These are phyloP conservation scores for Calyptommatus sinebrachiatus DNA, from an alignment of 2,113 vertebrate genomes.

Conservation along the genomic window DNA sequence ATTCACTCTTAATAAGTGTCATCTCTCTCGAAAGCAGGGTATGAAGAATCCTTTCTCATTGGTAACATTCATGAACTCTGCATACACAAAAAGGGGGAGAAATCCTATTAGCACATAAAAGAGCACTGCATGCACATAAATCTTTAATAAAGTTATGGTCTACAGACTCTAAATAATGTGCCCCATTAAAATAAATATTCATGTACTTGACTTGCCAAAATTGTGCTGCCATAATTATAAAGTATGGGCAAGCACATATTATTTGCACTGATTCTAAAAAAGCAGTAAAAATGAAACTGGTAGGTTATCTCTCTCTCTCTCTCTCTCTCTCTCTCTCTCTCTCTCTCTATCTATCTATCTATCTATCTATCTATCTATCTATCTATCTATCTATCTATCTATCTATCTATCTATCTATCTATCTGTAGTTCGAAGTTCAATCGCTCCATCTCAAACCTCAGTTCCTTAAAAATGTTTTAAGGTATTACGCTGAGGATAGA, in stretches of 20 bases:
- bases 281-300: constrained; percentile 39
- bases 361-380: background rate
- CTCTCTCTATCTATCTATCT: background rate
- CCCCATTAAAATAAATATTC: constrained; percentile 45
- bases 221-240: constrained; percentile 38
- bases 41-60: background rate
- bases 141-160: constrained; percentile 15
- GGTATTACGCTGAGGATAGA: constrained; percentile 57
- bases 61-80: constrained; percentile 12
- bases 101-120: constrained; percentile 8
- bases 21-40: rapidly evolving
- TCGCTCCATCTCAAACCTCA: constrained; percentile 40
- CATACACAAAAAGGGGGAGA: background rate
- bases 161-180: constrained; percentile 37
- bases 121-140: constrained; percentile 29
- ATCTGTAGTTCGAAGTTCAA: constrained; percentile 30
- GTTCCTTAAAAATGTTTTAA: constrained; percentile 31
- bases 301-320: too few relatives aligned
- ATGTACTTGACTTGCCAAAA: constrained; percentile 17
- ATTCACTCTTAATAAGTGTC: background rate
- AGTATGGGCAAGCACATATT: constrained; percentile 46
- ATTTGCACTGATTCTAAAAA: constrained; percentile 39
- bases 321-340: too few relatives aligned
- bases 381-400: constrained; percentile 5
- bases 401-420: too few relatives aligned